Base-by-base conservation (phyloP, 2,888 invertebrate species). In the Pheosia gnoma region DNA sequence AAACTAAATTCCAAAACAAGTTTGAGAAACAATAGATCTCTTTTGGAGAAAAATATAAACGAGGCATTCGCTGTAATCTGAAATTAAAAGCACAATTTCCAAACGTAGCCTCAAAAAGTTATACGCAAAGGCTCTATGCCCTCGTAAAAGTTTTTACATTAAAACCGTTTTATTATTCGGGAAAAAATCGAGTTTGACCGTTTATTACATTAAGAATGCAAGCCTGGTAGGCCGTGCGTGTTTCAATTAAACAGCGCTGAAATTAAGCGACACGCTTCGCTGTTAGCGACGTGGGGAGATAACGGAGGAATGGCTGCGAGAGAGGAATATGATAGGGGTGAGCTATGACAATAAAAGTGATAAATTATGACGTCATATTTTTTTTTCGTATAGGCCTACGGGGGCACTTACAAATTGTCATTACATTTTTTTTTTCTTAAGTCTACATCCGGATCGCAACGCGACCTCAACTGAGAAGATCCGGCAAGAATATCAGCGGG, bases 141-240 rank as follows among this genome's bases (percentile, higher is more conserved):
- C 76, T 68, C 66, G 71, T 73, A 67, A 75, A 85, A 85, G 72
- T 85, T 85, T 86, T 78, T 71, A 71, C 81, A 83, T 83, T 78
- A 83, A 79, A 82, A 83, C 67, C 68, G 70, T 75, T 83, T 83
- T 79, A 80, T 81, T 82, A 81, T 81, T 80, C 80, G 74, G 67
- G 66, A 71, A 72, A 79, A 80, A 74, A 76, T 68, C 54, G 73
- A 72, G 74, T 79, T 81, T 75, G 79, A 77, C 79, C 81, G 75
- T 81, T 83, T 80, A 78, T 72, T 73, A 71, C 67, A 81, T 87
- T 85, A 83, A 77, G 77, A 77, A 87, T 88, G 81, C 87, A 80
- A 70, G 70, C 70, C 64, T 72, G 78, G 85, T 77, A 61, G 57
- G 52, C 64, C 70, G 81, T 77, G 81, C 86, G 85, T 83, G 85